Evolutionary conservation across 2,113 vertebrate genomes (phyloP), one percentile per base, ranked within the genome.

Genomic region (Electrona antarctica): DNA sequence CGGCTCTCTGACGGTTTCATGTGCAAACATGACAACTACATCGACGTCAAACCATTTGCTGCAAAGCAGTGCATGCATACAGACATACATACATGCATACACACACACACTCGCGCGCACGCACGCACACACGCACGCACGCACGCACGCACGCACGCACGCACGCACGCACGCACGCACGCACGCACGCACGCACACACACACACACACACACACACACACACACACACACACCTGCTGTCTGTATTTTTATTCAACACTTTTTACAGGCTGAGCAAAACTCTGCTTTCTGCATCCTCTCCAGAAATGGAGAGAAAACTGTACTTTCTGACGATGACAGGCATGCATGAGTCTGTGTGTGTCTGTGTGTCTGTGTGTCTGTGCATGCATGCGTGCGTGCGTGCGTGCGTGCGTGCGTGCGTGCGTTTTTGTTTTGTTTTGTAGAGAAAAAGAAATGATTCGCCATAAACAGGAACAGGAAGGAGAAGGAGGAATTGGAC

Each of bases 351-450:
- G 59, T 50, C 13, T 63, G 29, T 58, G 11, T 41, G 58, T 59
- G 57, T 59, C 15, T 57, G 55, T 59, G 57, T 67, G 28, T 55
- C 50, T 54, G 64, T 74, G 47, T 74, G 65, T 63, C 51, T 8
- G 56, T 33, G 29, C 4, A 4, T 33, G 29, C 4, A 4, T 33
- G 29, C 4, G 29, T 33, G 29, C 4, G 29, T 33, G 29, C 4
- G 29, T 33, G 29, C 4, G 29, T 33, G 29, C 4, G 29, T 33
- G 29, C 4, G 29, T 41, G 33, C 5, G 33, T 41, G 33, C 5
- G 33, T 41, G 62, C 13, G 54, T 59, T 15, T 15, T 50, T 29
- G 48, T 46, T 14, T 21, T 21, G 21, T 21, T 21, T 21, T 21
- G 21, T 21, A 21, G 33, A 41, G 33, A 41, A 41, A 4, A 6